Evolutionary conservation across 1,140 invertebrate genomes (phyloP).

Genomic region (Aphidius ervi): DNA sequence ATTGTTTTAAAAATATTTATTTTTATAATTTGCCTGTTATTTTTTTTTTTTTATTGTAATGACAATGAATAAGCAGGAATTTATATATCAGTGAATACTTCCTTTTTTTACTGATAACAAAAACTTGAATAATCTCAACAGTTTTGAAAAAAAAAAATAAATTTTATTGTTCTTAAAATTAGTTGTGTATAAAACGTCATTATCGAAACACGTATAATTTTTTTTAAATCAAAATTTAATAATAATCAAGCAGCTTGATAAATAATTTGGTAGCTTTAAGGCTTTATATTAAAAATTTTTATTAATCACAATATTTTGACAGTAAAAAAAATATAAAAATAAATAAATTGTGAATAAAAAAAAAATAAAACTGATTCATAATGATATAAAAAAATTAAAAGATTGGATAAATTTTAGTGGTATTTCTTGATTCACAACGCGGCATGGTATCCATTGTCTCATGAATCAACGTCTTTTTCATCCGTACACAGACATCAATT

Average conservation of each 20-base stretch:
- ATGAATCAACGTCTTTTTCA: constrained; percentile 48
- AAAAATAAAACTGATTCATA: neutral
- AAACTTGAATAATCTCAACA: too few species aligned
- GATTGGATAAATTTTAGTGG: neutral
- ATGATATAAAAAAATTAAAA: neutral
- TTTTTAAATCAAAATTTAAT: too few species aligned
- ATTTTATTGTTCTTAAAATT: too few species aligned
- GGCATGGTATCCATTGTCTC: constrained; percentile 19
- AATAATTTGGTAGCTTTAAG: too few species aligned
- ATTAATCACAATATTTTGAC: too few species aligned
- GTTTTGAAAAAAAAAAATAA: too few species aligned
- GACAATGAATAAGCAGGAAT: constrained; percentile 50
- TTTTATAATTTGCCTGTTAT: neutral
- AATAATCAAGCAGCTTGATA: too few species aligned
- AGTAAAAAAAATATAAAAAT: too few species aligned
- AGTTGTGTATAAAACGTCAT: too few species aligned
- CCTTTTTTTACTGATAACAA: neutral
- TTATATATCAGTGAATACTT: constrained; percentile 40
- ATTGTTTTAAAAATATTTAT: constrained; percentile 1
- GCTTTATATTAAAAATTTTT: too few species aligned
- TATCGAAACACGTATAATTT: too few species aligned
- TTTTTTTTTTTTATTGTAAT: constrained; percentile 11
- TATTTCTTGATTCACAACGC: too few species aligned
- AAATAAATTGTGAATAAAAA: neutral
- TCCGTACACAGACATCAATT: constrained; percentile 40